Percentiles rank a stretch among this genome's conserved stretches.
Evolutionary conservation across 2,888 invertebrate genomes (phyloP).

Genomic region (Andrena trimmerana): DNA sequence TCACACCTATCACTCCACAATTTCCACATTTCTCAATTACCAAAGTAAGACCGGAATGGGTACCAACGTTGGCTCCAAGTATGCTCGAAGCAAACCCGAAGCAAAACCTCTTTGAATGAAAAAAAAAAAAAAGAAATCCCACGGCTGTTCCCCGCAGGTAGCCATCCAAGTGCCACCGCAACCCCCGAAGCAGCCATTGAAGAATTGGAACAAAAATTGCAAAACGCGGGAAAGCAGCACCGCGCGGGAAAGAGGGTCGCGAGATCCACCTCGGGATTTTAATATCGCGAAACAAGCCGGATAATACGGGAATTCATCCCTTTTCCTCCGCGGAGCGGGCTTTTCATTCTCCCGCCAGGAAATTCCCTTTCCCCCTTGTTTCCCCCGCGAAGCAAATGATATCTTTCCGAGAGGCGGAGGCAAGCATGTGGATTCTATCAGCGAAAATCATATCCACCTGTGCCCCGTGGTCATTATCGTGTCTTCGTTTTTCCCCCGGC

Average conservation of each 20-base stretch:
- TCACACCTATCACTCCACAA: too few relatives aligned
- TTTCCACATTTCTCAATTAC: too few relatives aligned
- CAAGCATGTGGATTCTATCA: constrained; percentile 61
- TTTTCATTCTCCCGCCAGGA: constrained; percentile 6
- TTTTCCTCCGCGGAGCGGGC: not conserved
- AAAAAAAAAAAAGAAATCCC: too few relatives aligned
- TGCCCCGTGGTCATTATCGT: constrained; percentile 63
- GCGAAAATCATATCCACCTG: constrained; percentile 70
- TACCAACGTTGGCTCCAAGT: too few relatives aligned
- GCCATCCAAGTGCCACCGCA: too few relatives aligned
- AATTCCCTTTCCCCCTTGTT: constrained; percentile 28
- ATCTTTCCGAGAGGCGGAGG: constrained; percentile 3
- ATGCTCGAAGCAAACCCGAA: too few relatives aligned
- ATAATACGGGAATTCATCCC: constrained; percentile 28
- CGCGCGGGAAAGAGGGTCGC: constrained; percentile 15
- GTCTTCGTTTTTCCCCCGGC: constrained; percentile 46
- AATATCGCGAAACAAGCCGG: constrained; percentile 52
- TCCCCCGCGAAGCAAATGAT: constrained; percentile 43
- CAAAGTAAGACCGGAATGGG: too few relatives aligned
- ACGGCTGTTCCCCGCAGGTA: too few relatives aligned
- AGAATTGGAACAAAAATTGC: not conserved
- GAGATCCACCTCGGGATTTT: constrained; percentile 48
- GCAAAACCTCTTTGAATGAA: too few relatives aligned
- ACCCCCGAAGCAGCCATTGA: not conserved
- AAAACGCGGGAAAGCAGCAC: not conserved